phyloP scores from a whole-genome alignment of 2,113 vertebrate species.

The Nothocercus nigrocapillus region DNA sequence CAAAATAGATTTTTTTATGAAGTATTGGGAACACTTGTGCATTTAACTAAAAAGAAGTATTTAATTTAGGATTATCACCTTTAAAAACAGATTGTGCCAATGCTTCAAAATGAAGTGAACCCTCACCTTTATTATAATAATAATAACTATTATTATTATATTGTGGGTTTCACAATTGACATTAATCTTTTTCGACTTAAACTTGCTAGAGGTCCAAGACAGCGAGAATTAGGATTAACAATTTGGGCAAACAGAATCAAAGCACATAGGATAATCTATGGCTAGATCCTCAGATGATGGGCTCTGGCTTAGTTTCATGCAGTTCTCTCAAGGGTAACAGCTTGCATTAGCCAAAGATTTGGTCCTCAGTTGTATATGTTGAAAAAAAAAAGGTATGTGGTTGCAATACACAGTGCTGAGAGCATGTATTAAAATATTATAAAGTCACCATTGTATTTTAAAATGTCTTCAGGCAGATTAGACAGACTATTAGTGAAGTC shows the following conservation, averaged over 20 bases:
- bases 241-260: background rate
- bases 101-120: background rate
- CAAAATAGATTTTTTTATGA: background rate
- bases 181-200: background rate
- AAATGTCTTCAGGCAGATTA: background rate
- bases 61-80: background rate
- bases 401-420: background rate
- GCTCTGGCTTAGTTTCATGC: background rate
- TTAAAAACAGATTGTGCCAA: background rate
- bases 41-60: background rate
- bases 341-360: background rate
- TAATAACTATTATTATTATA: background rate
- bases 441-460: background rate
- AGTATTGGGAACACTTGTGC: background rate
- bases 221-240: background rate
- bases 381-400: background rate
- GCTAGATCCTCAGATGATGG: background rate
- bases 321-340: background rate
- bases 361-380: background rate
- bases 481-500: background rate
- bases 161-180: background rate
- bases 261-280: background rate
- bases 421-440: background rate
- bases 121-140: background rate
- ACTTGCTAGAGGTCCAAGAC: background rate